phyloP scores from a whole-genome alignment of 2,113 vertebrate genomes.

The Sminthopsis crassicaudata region DNA sequence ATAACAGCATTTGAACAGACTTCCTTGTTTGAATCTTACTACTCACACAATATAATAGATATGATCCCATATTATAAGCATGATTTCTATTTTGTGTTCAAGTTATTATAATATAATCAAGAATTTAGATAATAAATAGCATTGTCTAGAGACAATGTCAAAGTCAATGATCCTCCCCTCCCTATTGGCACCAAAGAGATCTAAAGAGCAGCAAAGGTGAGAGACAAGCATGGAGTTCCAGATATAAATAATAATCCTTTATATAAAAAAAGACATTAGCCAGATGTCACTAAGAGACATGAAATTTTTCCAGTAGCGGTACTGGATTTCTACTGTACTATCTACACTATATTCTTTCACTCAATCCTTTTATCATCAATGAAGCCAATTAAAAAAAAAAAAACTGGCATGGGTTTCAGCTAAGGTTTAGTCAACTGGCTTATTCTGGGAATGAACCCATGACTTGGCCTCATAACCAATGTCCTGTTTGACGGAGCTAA shows the following conservation, averaged over 20 bases:
- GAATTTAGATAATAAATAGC: background rate
- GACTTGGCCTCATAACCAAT: background rate
- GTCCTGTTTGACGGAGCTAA: constrained; percentile 10
- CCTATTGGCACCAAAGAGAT: background rate
- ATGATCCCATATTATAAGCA: background rate
- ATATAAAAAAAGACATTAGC: background rate
- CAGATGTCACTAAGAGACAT: background rate
- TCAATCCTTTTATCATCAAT: constrained; percentile 9
- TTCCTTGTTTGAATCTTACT: background rate
- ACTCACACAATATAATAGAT: background rate
- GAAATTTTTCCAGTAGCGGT: background rate
- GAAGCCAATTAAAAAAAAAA: background rate
- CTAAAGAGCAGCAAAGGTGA: background rate
- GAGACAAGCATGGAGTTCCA: background rate
- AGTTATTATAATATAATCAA: background rate
- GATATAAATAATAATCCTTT: background rate
- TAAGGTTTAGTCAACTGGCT: constrained; percentile 29
- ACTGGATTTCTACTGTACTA: constrained; percentile 17
- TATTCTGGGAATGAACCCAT: constrained; percentile 34
- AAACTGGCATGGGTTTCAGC: background rate
- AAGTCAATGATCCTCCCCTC: background rate
- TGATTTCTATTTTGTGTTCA: background rate
- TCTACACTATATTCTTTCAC: background rate
- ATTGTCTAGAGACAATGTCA: background rate
- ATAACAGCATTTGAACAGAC: background rate